Evolutionary conservation across 2,888 invertebrate genomes (phyloP), one percentile per base, ranked within the genome.

Genomic region (Agrotis clavis): DNA sequence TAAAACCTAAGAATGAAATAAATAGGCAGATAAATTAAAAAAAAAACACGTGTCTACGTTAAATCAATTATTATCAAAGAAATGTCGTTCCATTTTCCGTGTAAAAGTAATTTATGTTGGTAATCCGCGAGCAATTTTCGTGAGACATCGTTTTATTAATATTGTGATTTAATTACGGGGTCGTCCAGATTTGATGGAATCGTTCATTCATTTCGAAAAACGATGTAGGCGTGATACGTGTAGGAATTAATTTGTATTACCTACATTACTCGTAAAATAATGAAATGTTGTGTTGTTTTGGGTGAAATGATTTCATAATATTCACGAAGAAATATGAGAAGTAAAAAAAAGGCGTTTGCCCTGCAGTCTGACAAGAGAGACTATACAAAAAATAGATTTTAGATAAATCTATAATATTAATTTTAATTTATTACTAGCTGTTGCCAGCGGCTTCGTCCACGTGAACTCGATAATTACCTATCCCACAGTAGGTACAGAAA

Each of bases 71-170:
- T 45, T 57, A 75, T 64, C 59, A 77, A 64, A 67, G 47, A 53
- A 61, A 64, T 51, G 13, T 25, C 59, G 53, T 45, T 45, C 25
- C 50, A 60, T 41, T 60, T 51, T 60, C 41, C 11, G 11, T 14
- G 19, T 18, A 67, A 57, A 81, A 61, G 21, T 41, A 75, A 81
- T 77, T 67, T 67, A 67, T 67, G 35, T 59, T 16, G 47, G 54
- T 62, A 51, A 76, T 81, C 54, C 50, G 14, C 41, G 18, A 63
- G 21, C 54, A 51, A 59, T 60, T 81, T 81, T 56, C 63, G 41
- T n/a, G 56, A 81, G 54, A 67, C 16, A 62, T 72, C 79, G 45
- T 48, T 19, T 64, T 64, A 60, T 81, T 67, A 63, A 75, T 81
- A 60, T 67, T 81, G 50, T 72, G 30, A 69, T 84, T 73, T 77